Evolutionary conservation across 2,888 invertebrate genomes (phyloP), one percentile per base, ranked within the genome.

Genomic region (Acanthosepion lycidas): DNA sequence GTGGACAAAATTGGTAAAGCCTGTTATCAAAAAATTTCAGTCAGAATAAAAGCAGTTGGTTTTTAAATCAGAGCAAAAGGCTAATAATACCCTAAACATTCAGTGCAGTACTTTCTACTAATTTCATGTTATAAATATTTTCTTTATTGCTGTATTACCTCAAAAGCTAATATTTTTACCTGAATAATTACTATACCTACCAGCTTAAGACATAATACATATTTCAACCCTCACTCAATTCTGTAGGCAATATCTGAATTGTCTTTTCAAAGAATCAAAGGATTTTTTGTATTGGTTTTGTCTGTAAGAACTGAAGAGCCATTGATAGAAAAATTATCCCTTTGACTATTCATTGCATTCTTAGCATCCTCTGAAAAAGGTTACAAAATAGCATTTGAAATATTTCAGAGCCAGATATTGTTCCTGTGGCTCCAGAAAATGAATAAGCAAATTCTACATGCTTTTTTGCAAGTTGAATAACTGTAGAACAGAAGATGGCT

Each of bases 401-500:
- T 78, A 78, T 78, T 78, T n/a, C 78, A 78, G 78, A 78, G n/a
- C 78, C 78, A n/a, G 33, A 78, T 33, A 78, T 78, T 78, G 78
- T 78, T 78, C 78, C 78, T n/a, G 78, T 78, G 78, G 78, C 78
- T 78, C 78, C 78, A 78, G n/a, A 78, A 78, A 78, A 78, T n/a
- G 78, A 78, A 78, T 78, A 78, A 78, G 78, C 78, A 33, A 78
- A 78, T 78, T 78, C 78, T 78, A n/a, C 78, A 78, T n/a, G 78
- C n/a, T 12, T 78, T 78, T 78, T 78, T 78, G 33, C 78, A 78
- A 78, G 78, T n/a, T 33, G 78, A 33, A n/a, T 78, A 33, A 8
- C 78, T 33, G n/a, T n/a, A n/a, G n/a, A 78, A 33, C 12, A 78
- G 78, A 78, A 78, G 2, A 78, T 78, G n/a, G 33, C n/a, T 78